phyloP scores from a whole-genome alignment of 2,113 vertebrate species.

The Hypomesus transpacificus region DNA sequence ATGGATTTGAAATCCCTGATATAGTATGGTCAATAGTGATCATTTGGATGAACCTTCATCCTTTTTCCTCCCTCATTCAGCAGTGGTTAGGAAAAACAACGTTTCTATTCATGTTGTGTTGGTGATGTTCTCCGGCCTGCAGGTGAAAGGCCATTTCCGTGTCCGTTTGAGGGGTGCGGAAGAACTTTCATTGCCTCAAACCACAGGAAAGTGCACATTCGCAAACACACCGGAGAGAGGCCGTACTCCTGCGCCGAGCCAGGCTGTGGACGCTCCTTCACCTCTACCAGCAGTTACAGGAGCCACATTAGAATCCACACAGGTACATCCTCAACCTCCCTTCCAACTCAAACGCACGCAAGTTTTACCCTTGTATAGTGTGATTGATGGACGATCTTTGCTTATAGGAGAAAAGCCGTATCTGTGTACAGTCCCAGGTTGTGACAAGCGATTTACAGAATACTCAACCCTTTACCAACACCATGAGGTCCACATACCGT shows the following conservation, averaged over 20 bases:
- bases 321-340: conserved; percentile 64
- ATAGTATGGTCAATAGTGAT: neutral
- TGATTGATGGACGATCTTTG: neutral
- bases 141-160: conserved; percentile 99
- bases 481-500: conserved; percentile 97
- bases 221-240: conserved; percentile 95
- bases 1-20: neutral
- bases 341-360: neutral
- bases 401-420: conserved; percentile 93
- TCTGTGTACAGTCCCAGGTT: conserved; percentile 97
- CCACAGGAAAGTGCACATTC: conserved; percentile 97
- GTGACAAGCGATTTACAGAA: conserved; percentile 98
- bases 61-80: too few relatives aligned
- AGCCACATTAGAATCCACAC: conserved; percentile 99
- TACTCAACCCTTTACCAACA: conserved; percentile 99
- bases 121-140: neutral
- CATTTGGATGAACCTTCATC: neutral
- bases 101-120: neutral
- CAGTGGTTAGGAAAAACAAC: too few relatives aligned
- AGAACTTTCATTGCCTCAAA: conserved; percentile 97
- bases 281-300: conserved; percentile 98
- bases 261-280: conserved; percentile 93
- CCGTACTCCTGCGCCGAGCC: conserved; percentile 98
- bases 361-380: neutral
- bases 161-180: conserved; percentile 93